phyloP scores from a whole-genome alignment of 2,113 vertebrate species.

The Peucedramus taeniatus region DNA sequence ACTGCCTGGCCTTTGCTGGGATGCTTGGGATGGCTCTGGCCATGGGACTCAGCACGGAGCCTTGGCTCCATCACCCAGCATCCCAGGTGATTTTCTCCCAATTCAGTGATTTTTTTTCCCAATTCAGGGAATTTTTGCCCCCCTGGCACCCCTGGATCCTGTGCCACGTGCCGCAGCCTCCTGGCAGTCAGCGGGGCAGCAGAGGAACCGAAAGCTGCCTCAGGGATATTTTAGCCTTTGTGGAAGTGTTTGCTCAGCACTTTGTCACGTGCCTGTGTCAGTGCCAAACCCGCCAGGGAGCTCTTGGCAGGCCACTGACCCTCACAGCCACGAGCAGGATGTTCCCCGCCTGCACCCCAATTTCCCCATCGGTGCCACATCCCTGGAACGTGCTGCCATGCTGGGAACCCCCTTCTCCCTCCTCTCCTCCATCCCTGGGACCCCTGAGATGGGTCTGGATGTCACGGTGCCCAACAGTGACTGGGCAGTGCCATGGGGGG shows the following conservation, averaged over 20 bases:
- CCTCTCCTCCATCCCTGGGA: neutral
- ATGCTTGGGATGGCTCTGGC: neutral
- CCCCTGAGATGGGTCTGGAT: neutral
- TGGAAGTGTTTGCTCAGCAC: slow-evolving; percentile 40
- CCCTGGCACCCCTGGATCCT: fast-evolving
- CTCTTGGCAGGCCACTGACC: neutral
- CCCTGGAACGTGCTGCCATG: fast-evolving
- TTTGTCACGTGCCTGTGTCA: neutral
- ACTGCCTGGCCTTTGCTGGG: neutral
- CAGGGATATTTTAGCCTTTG: neutral
- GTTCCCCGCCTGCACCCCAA: neutral
- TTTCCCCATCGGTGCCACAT: fast-evolving
- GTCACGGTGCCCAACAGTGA: fast-evolving
- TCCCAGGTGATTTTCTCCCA: fast-evolving
- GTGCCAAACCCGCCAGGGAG: neutral
- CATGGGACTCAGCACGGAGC: fast-evolving
- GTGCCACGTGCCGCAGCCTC: neutral
- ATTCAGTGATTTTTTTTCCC: neutral
- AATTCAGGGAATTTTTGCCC: neutral
- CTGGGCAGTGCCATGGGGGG: fast-evolving
- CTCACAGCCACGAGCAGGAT: fast-evolving
- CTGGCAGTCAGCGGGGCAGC: fast-evolving
- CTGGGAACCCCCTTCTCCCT: neutral
- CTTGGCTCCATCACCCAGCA: neutral
- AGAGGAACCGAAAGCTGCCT: slow-evolving; percentile 26